Conservation (phyloP, 2,797 vertebrate species). For the Lithobates pipiens region DNA sequence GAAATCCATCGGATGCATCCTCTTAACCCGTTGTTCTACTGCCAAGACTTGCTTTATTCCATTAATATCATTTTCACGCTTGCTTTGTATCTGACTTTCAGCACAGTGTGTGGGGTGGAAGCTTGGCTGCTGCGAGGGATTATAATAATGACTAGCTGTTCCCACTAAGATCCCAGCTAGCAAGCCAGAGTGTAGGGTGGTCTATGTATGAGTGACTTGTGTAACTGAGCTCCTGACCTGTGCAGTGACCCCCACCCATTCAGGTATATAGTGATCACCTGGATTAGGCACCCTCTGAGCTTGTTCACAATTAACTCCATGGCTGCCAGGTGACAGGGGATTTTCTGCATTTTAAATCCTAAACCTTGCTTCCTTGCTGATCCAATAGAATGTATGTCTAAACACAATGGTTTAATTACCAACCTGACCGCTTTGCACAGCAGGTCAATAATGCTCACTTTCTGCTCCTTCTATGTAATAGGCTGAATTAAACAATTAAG, state of each 20-base stretch:
- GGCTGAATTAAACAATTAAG: background rate
- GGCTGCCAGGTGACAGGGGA: background rate
- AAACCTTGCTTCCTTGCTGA: background rate
- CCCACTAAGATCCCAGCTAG: background rate
- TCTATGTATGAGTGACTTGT: background rate
- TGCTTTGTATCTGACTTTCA: conserved; percentile 17
- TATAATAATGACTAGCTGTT: conserved; percentile 25
- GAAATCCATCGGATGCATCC: background rate
- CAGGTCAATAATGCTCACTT: background rate
- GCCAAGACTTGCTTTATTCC: background rate
- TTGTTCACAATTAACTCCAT: conserved; percentile 22
- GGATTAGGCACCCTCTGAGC: background rate
- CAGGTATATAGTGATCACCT: conserved; percentile 2
- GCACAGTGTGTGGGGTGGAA: background rate
- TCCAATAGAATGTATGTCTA: background rate
- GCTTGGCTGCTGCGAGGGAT: background rate
- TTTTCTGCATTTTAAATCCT: background rate
- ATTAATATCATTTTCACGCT: conserved; percentile 39
- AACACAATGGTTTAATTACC: background rate
- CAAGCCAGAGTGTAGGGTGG: conserved; percentile 18
- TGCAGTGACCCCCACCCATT: conserved; percentile 28
- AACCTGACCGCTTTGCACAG: background rate
- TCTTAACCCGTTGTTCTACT: conserved; percentile 20
- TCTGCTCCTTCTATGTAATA: background rate
- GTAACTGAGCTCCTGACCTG: conserved; percentile 42